Evolutionary conservation across 2,888 invertebrate genomes (phyloP), one percentile per base, ranked within the genome.

Genomic region (Gasteruption jaculator): DNA sequence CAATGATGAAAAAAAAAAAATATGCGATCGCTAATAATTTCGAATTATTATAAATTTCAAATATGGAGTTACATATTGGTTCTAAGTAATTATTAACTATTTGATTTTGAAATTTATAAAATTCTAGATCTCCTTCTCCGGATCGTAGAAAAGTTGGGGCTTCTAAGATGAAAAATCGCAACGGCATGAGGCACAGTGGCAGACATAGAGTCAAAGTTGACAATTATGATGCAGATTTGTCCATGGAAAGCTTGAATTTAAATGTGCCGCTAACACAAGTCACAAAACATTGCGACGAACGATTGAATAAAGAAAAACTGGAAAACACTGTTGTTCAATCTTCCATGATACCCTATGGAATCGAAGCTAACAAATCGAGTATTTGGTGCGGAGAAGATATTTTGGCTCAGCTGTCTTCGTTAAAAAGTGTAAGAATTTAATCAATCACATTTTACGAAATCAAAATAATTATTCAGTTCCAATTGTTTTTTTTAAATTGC

Each of bases 261-360:
- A 49, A 78, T 19, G 60, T 76, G 48, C 78, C 72, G 16, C 66
- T 73, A n/a, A n/a, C 29, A 30, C 7, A 52, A 43, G 25, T 26
- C 27, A 21, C 41, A 34, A 25, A 45, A 46, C 20, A 43, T 43
- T n/a, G n/a, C 18, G n/a, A n/a, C n/a, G n/a, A n/a, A 16, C 32
- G 37, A 12, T 16, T 60, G 50, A 41, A 72, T 12, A 43, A 55
- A 46, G 72, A 38, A 65, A 20, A 18, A n/a, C n/a, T n/a, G n/a
- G n/a, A n/a, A n/a, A n/a, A n/a, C n/a, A n/a, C n/a, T n/a, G n/a
- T n/a, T n/a, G n/a, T n/a, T n/a, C n/a, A n/a, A n/a, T n/a, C n/a
- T n/a, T n/a, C n/a, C n/a, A n/a, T n/a, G n/a, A n/a, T n/a, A n/a
- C n/a, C n/a, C n/a, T n/a, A n/a, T n/a, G n/a, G n/a, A n/a, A n/a